These are phyloP conservation scores for Apistogramma diplotaenia DNA, from an alignment of 2,113 vertebrate species.

Conservation along the genomic window DNA sequence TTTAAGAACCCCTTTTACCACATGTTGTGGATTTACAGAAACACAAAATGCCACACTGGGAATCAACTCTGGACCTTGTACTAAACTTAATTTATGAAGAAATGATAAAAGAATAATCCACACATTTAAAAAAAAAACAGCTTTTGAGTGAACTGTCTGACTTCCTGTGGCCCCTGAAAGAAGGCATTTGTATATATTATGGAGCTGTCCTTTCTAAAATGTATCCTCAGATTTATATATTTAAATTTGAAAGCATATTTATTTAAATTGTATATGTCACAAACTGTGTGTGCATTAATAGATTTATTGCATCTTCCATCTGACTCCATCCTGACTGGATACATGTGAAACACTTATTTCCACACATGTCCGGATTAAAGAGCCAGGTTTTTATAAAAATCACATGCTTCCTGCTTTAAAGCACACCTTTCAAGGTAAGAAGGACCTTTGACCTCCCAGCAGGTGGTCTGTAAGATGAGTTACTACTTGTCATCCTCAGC, in stretches of 20 bases:
- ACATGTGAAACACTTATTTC: neutral
- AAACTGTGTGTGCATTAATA: too few species aligned
- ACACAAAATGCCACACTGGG: neutral
- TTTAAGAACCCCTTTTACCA: neutral
- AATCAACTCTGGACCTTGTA: neutral
- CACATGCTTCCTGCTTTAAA: constrained; percentile 27
- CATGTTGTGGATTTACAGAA: neutral
- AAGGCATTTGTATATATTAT: neutral
- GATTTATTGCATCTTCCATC: neutral
- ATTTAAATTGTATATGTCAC: too few species aligned
- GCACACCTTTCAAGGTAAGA: constrained; percentile 12
- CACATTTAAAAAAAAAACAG: neutral
- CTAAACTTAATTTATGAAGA: neutral
- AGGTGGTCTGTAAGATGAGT: neutral
- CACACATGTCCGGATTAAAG: neutral
- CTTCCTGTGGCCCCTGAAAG: neutral
- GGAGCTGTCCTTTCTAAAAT: neutral
- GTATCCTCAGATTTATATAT: neutral
- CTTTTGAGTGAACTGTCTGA: neutral
- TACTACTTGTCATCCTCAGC: neutral
- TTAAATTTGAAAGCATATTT: too few species aligned
- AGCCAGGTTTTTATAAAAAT: too few species aligned
- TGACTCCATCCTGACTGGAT: constrained; percentile 9
- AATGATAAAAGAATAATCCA: neutral
- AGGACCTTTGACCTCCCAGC: constrained; percentile 11